Evolutionary conservation across 2,797 vertebrate genomes (phyloP).

Genomic region (Gastrophryne carolinensis): DNA sequence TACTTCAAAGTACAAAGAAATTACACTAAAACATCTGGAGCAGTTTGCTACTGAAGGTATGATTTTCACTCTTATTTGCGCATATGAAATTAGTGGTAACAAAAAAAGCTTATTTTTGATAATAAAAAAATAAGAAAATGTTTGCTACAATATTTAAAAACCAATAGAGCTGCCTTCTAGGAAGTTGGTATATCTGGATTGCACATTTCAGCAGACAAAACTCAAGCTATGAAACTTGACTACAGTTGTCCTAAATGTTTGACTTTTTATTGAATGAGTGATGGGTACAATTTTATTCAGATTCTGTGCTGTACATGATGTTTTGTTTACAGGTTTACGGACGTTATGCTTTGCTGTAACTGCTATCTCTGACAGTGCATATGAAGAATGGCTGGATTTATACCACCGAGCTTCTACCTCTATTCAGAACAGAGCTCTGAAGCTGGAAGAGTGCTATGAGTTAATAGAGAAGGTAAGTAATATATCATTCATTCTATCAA

Average conservation of each 20-base stretch:
- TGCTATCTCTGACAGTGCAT: slow-evolving; percentile 87
- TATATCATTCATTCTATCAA: not conserved
- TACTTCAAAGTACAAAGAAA: slow-evolving; percentile 95
- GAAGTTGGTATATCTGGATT: too few species aligned
- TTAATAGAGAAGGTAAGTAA: slow-evolving; percentile 91
- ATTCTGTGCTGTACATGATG: too few species aligned
- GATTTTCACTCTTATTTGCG: slow-evolving; percentile 1
- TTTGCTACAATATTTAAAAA: not conserved
- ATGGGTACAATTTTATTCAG: too few species aligned
- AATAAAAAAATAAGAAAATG: not conserved
- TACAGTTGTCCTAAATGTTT: too few species aligned
- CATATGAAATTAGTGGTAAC: not conserved
- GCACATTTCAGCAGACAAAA: too few species aligned
- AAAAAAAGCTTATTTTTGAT: not conserved
- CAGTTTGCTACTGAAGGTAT: slow-evolving; percentile 97
- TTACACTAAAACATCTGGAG: slow-evolving; percentile 96
- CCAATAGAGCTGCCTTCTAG: too few species aligned
- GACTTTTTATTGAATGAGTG: not conserved
- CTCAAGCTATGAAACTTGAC: too few species aligned
- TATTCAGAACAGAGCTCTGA: slow-evolving; percentile 89
- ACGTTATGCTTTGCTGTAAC: slow-evolving; percentile 94
- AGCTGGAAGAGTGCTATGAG: slow-evolving; percentile 95
- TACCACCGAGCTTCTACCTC: slow-evolving; percentile 84
- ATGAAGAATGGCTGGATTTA: slow-evolving; percentile 86
- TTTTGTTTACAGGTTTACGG: slow-evolving; percentile 77